Conservation (phyloP, 2,888 invertebrate genomes). For the Netelia fuscicornis region DNA sequence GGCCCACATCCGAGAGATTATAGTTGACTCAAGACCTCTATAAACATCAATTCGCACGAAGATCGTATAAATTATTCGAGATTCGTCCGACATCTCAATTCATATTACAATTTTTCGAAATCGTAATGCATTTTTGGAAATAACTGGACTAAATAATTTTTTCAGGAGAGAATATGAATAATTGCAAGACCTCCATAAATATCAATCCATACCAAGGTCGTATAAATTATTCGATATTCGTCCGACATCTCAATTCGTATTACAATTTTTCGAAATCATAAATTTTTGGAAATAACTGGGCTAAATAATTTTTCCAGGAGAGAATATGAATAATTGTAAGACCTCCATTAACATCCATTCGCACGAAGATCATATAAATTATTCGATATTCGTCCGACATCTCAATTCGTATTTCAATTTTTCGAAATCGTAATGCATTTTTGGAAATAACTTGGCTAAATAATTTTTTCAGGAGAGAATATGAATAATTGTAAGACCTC, state of each 20-base stretch:
- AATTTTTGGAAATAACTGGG: too few species aligned
- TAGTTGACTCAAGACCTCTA: background rate
- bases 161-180: background rate
- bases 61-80: background rate
- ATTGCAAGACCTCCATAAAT: background rate
- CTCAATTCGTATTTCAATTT: too few species aligned
- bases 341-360: background rate
- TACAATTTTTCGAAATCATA: too few species aligned
- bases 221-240: too few species aligned
- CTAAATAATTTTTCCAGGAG: too few species aligned
- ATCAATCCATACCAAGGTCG: too few species aligned
- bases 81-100: too few species aligned
- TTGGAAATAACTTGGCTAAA: background rate
- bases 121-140: too few species aligned
- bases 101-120: too few species aligned
- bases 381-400: background rate
- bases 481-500: background rate
- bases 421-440: too few species aligned
- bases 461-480: background rate
- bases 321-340: background rate
- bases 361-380: background rate
- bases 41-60: background rate
- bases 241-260: too few species aligned
- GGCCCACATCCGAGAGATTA: background rate
- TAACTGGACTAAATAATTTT: background rate